Conservation (phyloP, 2,888 invertebrate species). For the Scaptomyza parva region DNA sequence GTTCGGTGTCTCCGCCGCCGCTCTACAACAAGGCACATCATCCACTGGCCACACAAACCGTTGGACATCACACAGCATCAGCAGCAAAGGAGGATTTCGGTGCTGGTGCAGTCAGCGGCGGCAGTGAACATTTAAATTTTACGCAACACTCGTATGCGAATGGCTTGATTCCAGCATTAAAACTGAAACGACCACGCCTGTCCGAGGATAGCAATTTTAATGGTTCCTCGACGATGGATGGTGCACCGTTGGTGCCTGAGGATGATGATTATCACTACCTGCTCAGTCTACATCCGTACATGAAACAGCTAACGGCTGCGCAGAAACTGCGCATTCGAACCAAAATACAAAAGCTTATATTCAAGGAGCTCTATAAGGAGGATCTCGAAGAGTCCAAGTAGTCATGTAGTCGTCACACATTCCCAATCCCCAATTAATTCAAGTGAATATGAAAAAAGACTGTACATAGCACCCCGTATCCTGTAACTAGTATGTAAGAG, state of each 20-base stretch:
- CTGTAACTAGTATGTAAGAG: slow-evolving; percentile 40
- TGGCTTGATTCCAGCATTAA: slow-evolving; percentile 82
- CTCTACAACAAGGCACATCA: slow-evolving; percentile 82
- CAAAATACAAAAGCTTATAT: slow-evolving; percentile 85
- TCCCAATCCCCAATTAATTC: slow-evolving; percentile 8
- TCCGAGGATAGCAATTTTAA: slow-evolving; percentile 84
- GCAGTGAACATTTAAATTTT: slow-evolving; percentile 77
- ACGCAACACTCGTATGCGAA: slow-evolving; percentile 82
- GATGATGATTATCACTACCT: slow-evolving; percentile 85
- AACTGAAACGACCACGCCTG: slow-evolving; percentile 82
- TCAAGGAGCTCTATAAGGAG: slow-evolving; percentile 85
- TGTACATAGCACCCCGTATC: slow-evolving; percentile 60
- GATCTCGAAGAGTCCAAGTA: slow-evolving; percentile 84
- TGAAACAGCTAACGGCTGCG: slow-evolving; percentile 84
- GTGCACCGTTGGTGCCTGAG: slow-evolving; percentile 78
- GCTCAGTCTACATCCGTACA: slow-evolving; percentile 84
- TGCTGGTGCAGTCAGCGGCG: slow-evolving; percentile 31
- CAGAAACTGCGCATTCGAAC: slow-evolving; percentile 84
- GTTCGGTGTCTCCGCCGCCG: slow-evolving; percentile 82
- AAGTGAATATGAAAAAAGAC: slow-evolving; percentile 57
- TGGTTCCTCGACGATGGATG: slow-evolving; percentile 84
- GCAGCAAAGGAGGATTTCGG: slow-evolving; percentile 77
- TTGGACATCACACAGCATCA: slow-evolving; percentile 60
- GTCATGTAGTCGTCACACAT: slow-evolving; percentile 28
- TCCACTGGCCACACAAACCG: slow-evolving; percentile 66